These are phyloP conservation scores for Oscheius myriophilus DNA, from an alignment of 2,888 invertebrate genomes.

Conservation along the genomic window DNA sequence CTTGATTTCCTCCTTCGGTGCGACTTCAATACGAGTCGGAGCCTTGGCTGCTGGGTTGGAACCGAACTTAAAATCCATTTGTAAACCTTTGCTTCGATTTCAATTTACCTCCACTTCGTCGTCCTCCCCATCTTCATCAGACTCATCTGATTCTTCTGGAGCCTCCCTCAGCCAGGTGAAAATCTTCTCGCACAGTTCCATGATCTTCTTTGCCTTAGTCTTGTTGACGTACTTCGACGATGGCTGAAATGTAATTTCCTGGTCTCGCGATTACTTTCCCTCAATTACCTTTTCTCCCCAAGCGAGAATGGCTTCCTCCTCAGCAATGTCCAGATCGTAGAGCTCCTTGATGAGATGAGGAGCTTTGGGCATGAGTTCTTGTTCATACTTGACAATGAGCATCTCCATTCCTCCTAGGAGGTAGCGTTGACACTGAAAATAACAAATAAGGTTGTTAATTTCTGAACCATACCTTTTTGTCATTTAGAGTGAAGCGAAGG, in stretches of 20 bases:
- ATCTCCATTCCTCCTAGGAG: constrained; percentile 94
- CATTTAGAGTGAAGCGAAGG: constrained; percentile 61
- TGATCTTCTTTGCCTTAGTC: constrained; percentile 85
- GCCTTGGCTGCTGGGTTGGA: constrained; percentile 42
- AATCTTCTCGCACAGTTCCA: constrained; percentile 89
- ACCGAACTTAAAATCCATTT: constrained; percentile 12
- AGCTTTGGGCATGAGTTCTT: constrained; percentile 85
- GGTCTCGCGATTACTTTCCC: neutral
- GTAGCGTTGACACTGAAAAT: constrained; percentile 77
- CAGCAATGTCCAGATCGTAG: constrained; percentile 93
- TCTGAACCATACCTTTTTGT: constrained; percentile 53
- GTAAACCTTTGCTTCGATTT: neutral
- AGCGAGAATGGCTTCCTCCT: constrained; percentile 90
- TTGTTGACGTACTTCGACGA: constrained; percentile 92
- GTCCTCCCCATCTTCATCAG: constrained; percentile 78
- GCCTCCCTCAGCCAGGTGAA: constrained; percentile 92
- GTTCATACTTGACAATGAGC: constrained; percentile 75
- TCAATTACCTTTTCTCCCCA: constrained; percentile 87
- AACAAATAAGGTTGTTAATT: constrained; percentile 76
- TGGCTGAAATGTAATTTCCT: constrained; percentile 68
- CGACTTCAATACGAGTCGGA: constrained; percentile 19
- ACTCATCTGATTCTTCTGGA: constrained; percentile 86
- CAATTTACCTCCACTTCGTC: constrained; percentile 75
- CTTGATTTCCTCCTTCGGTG: constrained; percentile 31
- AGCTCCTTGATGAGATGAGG: constrained; percentile 88